Conservation (phyloP, 2,888 invertebrate species). For the Phortica magna region DNA sequence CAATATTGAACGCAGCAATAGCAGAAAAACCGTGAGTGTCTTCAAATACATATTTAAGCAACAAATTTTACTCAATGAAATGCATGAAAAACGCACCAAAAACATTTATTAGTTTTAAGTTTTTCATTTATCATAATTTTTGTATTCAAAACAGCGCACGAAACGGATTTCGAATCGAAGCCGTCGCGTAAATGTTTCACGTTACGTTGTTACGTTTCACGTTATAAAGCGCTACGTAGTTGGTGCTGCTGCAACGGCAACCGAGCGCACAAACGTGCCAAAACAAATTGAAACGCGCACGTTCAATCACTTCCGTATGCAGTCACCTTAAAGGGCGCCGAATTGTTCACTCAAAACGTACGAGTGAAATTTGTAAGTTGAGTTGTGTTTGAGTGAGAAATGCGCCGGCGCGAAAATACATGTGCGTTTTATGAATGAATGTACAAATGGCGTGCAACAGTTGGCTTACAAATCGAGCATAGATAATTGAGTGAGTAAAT, state of each 20-base stretch:
- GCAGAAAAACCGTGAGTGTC: background rate
- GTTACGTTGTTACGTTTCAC: background rate
- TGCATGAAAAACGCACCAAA: too few relatives aligned
- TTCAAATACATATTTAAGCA: slow-evolving; percentile 4
- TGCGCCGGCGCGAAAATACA: slow-evolving; percentile 56
- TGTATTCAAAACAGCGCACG: background rate
- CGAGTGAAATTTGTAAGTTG: slow-evolving; percentile 15
- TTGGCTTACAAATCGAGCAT: slow-evolving; percentile 32
- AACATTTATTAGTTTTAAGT: too few relatives aligned
- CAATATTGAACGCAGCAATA: background rate
- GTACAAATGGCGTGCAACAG: slow-evolving; percentile 67
- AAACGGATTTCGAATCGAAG: background rate
- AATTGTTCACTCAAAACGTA: background rate
- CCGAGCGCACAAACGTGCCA: slow-evolving; percentile 47
- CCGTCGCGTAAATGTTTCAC: background rate
- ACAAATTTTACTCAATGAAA: too few relatives aligned
- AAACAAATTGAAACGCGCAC: slow-evolving; percentile 61
- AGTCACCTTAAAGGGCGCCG: slow-evolving; percentile 22
- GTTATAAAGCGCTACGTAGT: background rate
- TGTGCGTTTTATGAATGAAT: slow-evolving; percentile 7
- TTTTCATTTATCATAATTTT: too few relatives aligned
- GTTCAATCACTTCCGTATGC: slow-evolving; percentile 1
- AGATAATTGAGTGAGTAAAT: slow-evolving; percentile 29
- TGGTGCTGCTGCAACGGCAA: slow-evolving; percentile 30
- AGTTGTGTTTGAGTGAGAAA: slow-evolving; percentile 18